Evolutionary conservation across 2,113 vertebrate species (phyloP).

Genomic region (Gadus chalcogrammus): DNA sequence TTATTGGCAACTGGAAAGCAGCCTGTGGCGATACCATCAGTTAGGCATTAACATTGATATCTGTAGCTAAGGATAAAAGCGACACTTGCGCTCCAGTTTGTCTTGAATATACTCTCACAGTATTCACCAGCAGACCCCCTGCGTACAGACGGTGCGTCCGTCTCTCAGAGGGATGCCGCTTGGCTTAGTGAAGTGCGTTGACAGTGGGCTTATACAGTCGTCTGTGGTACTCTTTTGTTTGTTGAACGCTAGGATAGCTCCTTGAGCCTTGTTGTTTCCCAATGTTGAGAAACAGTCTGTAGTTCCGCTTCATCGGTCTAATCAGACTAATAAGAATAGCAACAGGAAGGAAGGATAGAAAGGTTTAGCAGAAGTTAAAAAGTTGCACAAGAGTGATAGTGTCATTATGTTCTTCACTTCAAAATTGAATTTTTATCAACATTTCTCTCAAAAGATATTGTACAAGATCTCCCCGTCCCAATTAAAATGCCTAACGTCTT

Average conservation of each 20-base stretch:
- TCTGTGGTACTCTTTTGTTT: slow-evolving; percentile 22
- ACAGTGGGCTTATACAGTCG: slow-evolving; percentile 1
- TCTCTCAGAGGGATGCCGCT: slow-evolving; percentile 36
- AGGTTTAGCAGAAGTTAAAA: no score
- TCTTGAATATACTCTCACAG: slow-evolving; percentile 47
- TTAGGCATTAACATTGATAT: slow-evolving; percentile 19
- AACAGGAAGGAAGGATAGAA: slow-evolving; percentile 5
- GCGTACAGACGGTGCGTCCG: neutral
- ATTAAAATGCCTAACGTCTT: no score
- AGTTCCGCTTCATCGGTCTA: slow-evolving; percentile 33
- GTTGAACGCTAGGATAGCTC: slow-evolving; percentile 21
- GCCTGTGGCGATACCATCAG: neutral
- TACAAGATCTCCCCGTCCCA: no score
- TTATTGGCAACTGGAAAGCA: slow-evolving; percentile 25
- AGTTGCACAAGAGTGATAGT: no score
- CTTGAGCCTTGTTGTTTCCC: slow-evolving; percentile 12
- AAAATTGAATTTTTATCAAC: no score
- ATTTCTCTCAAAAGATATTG: no score
- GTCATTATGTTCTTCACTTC: no score
- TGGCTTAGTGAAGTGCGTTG: slow-evolving; percentile 26
- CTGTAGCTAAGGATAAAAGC: slow-evolving; percentile 28
- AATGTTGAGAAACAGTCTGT: slow-evolving; percentile 16
- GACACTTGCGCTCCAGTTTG: slow-evolving; percentile 24
- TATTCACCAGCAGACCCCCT: slow-evolving; percentile 30
- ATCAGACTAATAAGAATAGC: slow-evolving; percentile 54